These are phyloP conservation scores for Sphaerodactylus townsendi DNA, from an alignment of 2,113 vertebrate genomes.

Conservation along the genomic window DNA sequence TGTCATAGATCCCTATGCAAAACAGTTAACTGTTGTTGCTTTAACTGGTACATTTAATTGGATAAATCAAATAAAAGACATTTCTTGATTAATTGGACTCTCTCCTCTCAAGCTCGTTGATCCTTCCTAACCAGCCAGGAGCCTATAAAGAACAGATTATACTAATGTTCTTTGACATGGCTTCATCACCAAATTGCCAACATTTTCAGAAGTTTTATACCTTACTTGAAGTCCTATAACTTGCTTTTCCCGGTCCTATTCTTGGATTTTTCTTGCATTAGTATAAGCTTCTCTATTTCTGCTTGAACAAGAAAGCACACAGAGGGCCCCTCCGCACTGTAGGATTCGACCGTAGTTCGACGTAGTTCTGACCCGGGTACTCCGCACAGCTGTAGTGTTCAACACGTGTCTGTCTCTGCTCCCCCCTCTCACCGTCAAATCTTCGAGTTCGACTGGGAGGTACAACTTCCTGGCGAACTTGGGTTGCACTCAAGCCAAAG, in stretches of 20 bases:
- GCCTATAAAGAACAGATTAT: constrained; percentile 4
- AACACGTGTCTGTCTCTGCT: too few relatives aligned
- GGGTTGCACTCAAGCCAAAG: too few relatives aligned
- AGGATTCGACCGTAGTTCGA: too few relatives aligned
- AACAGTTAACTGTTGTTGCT: constrained; percentile 16
- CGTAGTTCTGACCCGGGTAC: too few relatives aligned
- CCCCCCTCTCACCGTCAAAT: too few relatives aligned
- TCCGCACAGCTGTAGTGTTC: too few relatives aligned
- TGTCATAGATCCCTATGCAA: constrained; percentile 23
- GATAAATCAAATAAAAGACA: constrained; percentile 10
- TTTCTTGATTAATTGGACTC: constrained; percentile 3
- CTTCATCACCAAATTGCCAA: neutral
- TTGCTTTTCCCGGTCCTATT: neutral
- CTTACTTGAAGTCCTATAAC: neutral
- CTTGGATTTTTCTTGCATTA: neutral
- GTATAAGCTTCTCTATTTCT: neutral
- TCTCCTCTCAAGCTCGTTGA: neutral
- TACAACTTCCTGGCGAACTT: too few relatives aligned
- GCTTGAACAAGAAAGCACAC: neutral
- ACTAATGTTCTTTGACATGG: constrained; percentile 9
- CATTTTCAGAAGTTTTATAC: neutral
- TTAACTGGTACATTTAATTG: neutral
- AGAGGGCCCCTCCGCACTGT: too few relatives aligned
- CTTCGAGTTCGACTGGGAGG: too few relatives aligned
- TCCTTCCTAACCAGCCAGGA: neutral